Percentiles rank a stretch among this genome's conserved stretches.
These are phyloP conservation scores for Globicephala melas DNA, from an alignment of 2,113 vertebrate genomes.

Conservation along the genomic window DNA sequence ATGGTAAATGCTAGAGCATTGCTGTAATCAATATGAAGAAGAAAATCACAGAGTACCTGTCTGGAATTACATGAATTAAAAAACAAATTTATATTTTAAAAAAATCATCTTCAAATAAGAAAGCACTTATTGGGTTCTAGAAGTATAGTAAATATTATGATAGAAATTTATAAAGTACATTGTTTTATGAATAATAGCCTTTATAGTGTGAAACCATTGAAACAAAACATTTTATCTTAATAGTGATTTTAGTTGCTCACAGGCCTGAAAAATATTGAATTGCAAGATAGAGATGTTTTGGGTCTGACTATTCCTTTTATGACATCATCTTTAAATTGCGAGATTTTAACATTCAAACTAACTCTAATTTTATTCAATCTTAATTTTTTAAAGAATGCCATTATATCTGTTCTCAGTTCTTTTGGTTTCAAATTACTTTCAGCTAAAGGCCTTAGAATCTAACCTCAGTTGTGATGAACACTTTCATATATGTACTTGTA, in stretches of 20 bases:
- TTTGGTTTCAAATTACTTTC: slow-evolving; percentile 1
- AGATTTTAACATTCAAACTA: slow-evolving; percentile 18
- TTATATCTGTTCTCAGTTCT: slow-evolving; percentile 2
- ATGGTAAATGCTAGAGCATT: not conserved
- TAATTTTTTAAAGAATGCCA: not conserved
- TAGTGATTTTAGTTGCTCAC: not conserved
- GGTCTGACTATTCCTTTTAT: not conserved
- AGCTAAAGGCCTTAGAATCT: not conserved
- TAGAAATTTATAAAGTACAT: slow-evolving; percentile 2
- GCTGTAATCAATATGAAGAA: not conserved
- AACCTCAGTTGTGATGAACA: not conserved
- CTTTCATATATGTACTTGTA: not conserved
- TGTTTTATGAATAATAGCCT: slow-evolving; percentile 7
- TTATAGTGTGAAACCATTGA: not conserved
- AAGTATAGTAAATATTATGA: not conserved
- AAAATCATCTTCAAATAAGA: slow-evolving; percentile 7
- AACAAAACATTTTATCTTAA: slow-evolving; percentile 24
- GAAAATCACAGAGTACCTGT: not conserved
- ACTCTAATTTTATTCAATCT: slow-evolving; percentile 18
- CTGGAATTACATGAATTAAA: slow-evolving; percentile 31
- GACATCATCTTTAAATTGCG: slow-evolving; percentile 25
- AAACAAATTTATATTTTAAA: not conserved
- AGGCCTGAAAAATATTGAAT: slow-evolving; percentile 27
- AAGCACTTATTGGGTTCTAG: not conserved
- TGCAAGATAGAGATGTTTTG: slow-evolving; percentile 12